Base-by-base conservation (phyloP, 2,888 invertebrate species). In the Phalera bucephala region DNA sequence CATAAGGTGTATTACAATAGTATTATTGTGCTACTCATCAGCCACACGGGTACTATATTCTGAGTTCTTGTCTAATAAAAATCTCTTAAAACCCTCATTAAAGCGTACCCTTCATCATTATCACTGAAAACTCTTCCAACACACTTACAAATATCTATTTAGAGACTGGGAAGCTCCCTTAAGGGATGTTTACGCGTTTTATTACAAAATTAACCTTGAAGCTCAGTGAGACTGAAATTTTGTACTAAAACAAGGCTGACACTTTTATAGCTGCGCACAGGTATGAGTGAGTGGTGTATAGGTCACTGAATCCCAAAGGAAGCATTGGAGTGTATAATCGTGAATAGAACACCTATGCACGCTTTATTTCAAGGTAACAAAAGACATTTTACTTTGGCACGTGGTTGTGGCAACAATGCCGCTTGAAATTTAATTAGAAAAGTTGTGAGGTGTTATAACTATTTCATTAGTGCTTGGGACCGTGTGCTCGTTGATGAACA, bases 291-390 rank as follows among this genome's bases (percentile, higher is more conserved):
- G n/a, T n/a, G 52, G 33, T 41, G 64, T 59, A 58, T 50, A 41
- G 61, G 63, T 55, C 59, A 52, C 45, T 40, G 50, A 50, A 30
- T 45, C 54, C 60, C 40, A 42, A 58, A 54, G 59, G 56, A 60
- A 58, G 44, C 45, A 29, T 21, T 48, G 32, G 33, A 44, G 45
- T 32, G 45, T 40, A 46, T 41, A 42, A 40, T 60, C 46, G 27
- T 27, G 33, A 30, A 20, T 39, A 40, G n/a, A 11, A 34, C 13
- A 12, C 12, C 9, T 11, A 25, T 14, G 29, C 22, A 34, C 37
- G 33, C 46, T 42, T 47, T 53, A 52, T 28, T 1, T 25, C 36
- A 33, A 31, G 2, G 12, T 0, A 3, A 30, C 55, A 57, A 47
- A 46, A 50, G 41, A 36, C 25, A 55, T 27, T 50, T 53, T 54